Evolutionary conservation across 1,140 invertebrate genomes (phyloP).

Genomic region (Plectus sambesii): DNA sequence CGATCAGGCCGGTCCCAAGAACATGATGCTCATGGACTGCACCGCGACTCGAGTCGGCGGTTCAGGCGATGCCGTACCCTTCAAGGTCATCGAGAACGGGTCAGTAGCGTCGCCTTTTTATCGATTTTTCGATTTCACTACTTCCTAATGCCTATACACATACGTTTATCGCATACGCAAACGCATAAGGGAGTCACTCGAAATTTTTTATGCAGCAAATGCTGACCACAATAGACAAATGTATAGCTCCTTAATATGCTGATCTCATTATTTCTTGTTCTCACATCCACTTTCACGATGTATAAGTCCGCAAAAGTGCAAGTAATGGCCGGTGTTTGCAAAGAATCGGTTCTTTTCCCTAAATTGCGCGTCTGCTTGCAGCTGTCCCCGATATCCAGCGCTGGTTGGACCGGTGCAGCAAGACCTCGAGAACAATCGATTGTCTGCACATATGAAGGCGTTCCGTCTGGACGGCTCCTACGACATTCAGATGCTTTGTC

Average conservation of each 20-base stretch:
- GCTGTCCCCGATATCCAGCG: conserved; percentile 42
- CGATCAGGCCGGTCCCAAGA: conserved; percentile 33
- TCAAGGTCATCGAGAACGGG: conserved; percentile 45
- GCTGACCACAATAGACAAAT: too few species aligned
- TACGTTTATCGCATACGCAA: too few species aligned
- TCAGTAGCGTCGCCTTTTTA: conserved; percentile 14
- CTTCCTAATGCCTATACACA: too few species aligned
- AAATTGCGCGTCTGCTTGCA: conserved; percentile 7
- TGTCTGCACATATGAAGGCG: conserved; percentile 43
- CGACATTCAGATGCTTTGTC: conserved; percentile 42
- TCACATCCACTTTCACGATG: too few species aligned
- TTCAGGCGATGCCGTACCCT: conserved; percentile 41
- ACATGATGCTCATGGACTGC: conserved; percentile 43
- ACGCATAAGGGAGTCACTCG: background rate
- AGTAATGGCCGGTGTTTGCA: too few species aligned
- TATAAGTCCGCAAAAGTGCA: background rate
- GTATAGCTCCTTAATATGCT: too few species aligned
- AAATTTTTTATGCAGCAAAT: background rate
- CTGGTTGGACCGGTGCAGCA: conserved; percentile 45
- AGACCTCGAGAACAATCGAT: conserved; percentile 43
- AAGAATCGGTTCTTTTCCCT: too few species aligned
- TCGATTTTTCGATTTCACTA: too few species aligned
- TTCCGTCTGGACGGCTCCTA: conserved; percentile 45
- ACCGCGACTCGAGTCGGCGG: conserved; percentile 41
- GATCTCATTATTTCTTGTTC: too few species aligned